These are phyloP conservation scores for Standfussiana lucernea DNA, from an alignment of 2,888 invertebrate species.

Conservation along the genomic window DNA sequence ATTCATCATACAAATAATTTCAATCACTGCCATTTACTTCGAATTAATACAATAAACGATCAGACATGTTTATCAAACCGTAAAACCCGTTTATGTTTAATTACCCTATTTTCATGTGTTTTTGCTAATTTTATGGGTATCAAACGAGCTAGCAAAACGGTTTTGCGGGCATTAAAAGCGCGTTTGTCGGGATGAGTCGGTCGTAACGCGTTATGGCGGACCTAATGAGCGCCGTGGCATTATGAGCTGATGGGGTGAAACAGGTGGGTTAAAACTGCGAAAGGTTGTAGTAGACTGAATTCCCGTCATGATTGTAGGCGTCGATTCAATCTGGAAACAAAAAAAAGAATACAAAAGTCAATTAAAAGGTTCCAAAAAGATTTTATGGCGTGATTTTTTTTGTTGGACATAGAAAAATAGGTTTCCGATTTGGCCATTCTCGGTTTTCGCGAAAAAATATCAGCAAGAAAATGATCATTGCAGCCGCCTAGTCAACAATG, in stretches of 20 bases:
- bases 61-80: constrained; percentile 61
- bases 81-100: constrained; percentile 64
- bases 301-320: neutral
- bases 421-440: no score
- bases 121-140: constrained; percentile 66
- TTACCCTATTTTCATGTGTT: constrained; percentile 66
- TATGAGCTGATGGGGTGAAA: constrained; percentile 35
- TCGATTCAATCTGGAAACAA: neutral
- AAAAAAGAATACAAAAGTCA: neutral
- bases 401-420: neutral
- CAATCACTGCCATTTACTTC: constrained; percentile 40
- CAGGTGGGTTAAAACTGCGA: neutral
- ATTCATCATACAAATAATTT: constrained; percentile 24
- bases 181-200: constrained; percentile 53
- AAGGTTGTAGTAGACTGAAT: neutral
- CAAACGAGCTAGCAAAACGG: constrained; percentile 54
- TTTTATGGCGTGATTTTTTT: neutral
- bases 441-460: neutral
- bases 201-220: constrained; percentile 57
- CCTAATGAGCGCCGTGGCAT: constrained; percentile 54
- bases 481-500: neutral
- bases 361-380: neutral
- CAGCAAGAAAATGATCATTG: neutral
- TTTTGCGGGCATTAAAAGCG: constrained; percentile 63
- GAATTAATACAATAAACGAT: constrained; percentile 45